Base-by-base conservation (phyloP, 2,888 invertebrate species). In the Mythimna lalbum region DNA sequence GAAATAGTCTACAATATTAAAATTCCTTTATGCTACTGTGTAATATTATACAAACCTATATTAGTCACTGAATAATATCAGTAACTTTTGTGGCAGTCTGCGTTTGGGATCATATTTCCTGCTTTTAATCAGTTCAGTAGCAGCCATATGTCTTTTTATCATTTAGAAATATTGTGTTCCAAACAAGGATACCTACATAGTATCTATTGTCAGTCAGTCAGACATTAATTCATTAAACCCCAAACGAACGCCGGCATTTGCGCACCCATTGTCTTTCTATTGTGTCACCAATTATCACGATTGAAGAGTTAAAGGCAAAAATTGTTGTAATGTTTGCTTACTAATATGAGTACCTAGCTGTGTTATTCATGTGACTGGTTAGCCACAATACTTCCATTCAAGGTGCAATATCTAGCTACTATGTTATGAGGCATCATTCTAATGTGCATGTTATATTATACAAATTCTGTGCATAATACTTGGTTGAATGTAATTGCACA, bases 101-200 rank as follows among this genome's bases (percentile, higher is more conserved):
- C 62, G 52, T 66, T 63, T 10, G 23, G 59, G 74, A 81, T 87
- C 81, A 82, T 71, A 75, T 88, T 89, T 86, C 87, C 85, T 87
- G 82, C 78, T 82, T 69, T 72, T 64, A 68, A 73, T 69, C 43
- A 66, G 47, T 52, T 12, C 52, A 59, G 74, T 66, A 66, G 74
- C 17, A 0, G 57, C 4, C 7, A 14, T 39, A 33, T 43, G 12
- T 57, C 21, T 9, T 9, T 49, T 49, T 49, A 56, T 17, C 31
- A 49, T 31, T 14, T 56, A 12, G 12, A 4, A 47, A 39, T 43
- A 14, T 10, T 27, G 2, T 31, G 4, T 43, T 19, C 4, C 0
- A 3, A 21, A 33, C 23, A n/a, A 50, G 43, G 43, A 36, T 73
- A n/a, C n/a, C n/a, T n/a, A 33, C 27, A 57, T 27, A 17, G 4